Conservation (phyloP, 1,140 invertebrate species). For the Argopecten irradians region DNA sequence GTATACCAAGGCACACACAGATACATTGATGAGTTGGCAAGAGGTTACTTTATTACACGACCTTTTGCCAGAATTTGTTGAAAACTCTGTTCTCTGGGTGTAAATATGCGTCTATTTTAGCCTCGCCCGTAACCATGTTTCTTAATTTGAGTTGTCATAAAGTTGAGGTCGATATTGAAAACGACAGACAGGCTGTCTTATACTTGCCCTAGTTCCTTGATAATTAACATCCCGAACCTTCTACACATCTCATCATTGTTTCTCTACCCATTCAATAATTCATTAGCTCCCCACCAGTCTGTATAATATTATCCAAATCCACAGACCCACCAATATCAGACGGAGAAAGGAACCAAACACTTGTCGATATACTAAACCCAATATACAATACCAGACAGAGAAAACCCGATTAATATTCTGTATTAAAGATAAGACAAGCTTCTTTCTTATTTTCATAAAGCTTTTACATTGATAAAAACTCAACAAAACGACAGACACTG, state of each 20-base stretch:
- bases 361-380: neutral
- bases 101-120: neutral
- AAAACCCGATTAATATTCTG: too few species aligned
- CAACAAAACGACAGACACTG: too few species aligned
- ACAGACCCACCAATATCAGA: neutral
- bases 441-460: too few species aligned
- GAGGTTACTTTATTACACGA: neutral
- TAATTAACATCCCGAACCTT: neutral
- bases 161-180: neutral
- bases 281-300: neutral
- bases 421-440: too few species aligned
- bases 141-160: constrained; percentile 6
- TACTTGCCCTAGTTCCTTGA: neutral
- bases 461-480: too few species aligned
- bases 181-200: neutral
- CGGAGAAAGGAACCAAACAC: neutral
- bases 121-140: neutral
- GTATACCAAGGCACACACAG: neutral
- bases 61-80: neutral
- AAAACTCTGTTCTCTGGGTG: neutral
- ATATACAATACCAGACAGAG: neutral
- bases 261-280: neutral
- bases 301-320: neutral
- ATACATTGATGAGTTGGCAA: neutral
- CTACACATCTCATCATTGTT: neutral